Evolutionary conservation across 2,797 vertebrate genomes (phyloP).

Genomic region (Oreortyx pictus): DNA sequence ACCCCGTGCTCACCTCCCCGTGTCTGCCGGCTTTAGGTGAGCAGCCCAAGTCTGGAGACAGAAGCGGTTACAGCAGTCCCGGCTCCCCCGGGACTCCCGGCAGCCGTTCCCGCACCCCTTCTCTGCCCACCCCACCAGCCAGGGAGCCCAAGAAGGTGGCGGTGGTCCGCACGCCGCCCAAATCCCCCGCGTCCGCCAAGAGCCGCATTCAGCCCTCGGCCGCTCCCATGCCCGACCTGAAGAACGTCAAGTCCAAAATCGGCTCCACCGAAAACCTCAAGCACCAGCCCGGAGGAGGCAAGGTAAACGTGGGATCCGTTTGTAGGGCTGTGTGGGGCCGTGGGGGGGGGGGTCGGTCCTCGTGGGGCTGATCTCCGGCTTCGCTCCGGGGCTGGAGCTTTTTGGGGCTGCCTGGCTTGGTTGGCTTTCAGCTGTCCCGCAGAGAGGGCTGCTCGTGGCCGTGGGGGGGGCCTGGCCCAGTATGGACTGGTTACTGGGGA

Average conservation of each 20-base stretch:
- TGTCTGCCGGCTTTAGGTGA: constrained; percentile 76
- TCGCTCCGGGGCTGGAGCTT: fast-evolving
- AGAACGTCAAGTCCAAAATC: constrained; percentile 91
- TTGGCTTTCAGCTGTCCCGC: too few relatives aligned
- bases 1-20: background rate
- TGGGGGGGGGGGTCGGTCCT: too few relatives aligned
- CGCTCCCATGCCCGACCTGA: constrained; percentile 91
- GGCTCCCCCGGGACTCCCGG: constrained; percentile 90
- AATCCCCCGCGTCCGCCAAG: constrained; percentile 93
- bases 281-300: constrained; percentile 95
- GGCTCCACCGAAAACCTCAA: constrained; percentile 96
- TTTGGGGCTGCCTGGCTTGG: background rate
- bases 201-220: constrained; percentile 84
- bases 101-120: constrained; percentile 86
- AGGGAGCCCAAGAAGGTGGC: constrained; percentile 94
- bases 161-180: constrained; percentile 93
- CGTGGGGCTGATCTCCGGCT: background rate
- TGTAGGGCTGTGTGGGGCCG: background rate
- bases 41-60: constrained; percentile 85
- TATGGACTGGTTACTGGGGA: background rate
- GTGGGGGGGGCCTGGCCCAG: background rate
- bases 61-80: constrained; percentile 94
- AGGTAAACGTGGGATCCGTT: constrained; percentile 78
- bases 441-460: background rate
- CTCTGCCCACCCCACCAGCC: constrained; percentile 87